Evolutionary conservation across 2,113 vertebrate species (phyloP).

Genomic region (Thymallus thymallus): DNA sequence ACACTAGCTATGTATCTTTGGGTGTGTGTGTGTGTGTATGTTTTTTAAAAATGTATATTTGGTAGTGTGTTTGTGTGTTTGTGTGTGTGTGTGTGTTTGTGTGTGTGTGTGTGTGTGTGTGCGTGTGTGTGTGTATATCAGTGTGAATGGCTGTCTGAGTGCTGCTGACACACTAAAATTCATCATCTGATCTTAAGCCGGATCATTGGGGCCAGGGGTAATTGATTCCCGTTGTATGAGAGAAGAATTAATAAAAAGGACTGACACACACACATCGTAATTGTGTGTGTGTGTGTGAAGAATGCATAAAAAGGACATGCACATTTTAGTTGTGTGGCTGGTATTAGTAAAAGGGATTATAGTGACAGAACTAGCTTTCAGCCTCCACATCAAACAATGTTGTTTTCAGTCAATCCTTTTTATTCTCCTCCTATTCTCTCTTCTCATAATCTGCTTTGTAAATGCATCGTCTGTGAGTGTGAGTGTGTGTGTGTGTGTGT

Average conservation of each 20-base stretch:
- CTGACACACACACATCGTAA: not conserved
- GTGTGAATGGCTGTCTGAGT: constrained; percentile 1
- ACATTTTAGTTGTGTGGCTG: not conserved
- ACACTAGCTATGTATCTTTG: not conserved
- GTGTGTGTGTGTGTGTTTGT: not conserved
- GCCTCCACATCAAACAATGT: constrained; percentile 1
- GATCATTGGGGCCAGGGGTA: constrained; percentile 4
- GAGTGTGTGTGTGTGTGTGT: constrained; percentile 8
- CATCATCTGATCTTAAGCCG: constrained; percentile 13
- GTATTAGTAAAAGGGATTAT: constrained; percentile 7
- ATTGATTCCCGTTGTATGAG: constrained; percentile 11
- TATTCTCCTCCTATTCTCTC: not conserved
- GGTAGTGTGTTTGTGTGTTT: not conserved
- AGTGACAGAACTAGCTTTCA: constrained; percentile 4
- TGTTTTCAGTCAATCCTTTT: constrained; percentile 3
- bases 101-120: not conserved
- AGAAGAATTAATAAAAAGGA: constrained; percentile 2
- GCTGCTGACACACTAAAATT: constrained; percentile 29
- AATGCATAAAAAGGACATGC: constrained; percentile 9
- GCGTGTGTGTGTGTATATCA: no score
- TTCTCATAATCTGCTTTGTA: not conserved
- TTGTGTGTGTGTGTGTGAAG: not conserved
- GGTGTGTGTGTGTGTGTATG: not conserved
- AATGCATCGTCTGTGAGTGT: constrained; percentile 1
- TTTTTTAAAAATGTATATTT: not conserved